Evolutionary conservation across 1,140 invertebrate species (phyloP), one percentile per base, ranked within the genome.

Genomic region (Chironomus striatipennis): DNA sequence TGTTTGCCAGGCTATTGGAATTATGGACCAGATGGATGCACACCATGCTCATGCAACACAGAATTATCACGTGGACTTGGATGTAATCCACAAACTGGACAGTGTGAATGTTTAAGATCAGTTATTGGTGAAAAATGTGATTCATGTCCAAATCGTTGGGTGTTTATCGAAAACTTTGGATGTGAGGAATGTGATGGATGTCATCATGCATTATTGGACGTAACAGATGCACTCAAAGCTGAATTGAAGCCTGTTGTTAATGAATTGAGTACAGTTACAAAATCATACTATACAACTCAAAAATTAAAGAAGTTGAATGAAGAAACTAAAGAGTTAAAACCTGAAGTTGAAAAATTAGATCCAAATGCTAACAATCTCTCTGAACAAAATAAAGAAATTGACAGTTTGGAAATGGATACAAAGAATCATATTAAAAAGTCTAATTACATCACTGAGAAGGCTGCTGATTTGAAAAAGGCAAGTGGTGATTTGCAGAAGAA

Each of bases 41-140:
- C 89, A 76, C 90, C 91, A 75, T 96, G 94, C 79, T 90, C 90
- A 74, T 97, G 94, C 78, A 95, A 94, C 77, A 89, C 88, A 75
- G 92, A 92, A 2, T 96, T 94, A 80, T 95, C 95, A 0, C 86
- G 93, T 24, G 95, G 94, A 0, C 90, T 93, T 17, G 94, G 93
- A 18, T 98, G 96, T 79, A 93, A 97, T 81, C 87, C 90, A 0
- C 78, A 86, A 9, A 97, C 92, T 2, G 98, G 98, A 0, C 93
- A 96, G 77, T 99, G 98, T 81, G 89, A 93, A 74, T 99, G 98
- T 84, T 83, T 99, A 21, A 94, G 93, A 0, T 97, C 96, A 15
- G 97, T 98, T 0, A 90, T 96, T 64, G 98, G 98, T 0, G 91
- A 94, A 78, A 95, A 95, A 79, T 99, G 98, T 83, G 95, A 98